Conservation (phyloP, 1,140 invertebrate species). For the Pentalonia nigronervosa region DNA sequence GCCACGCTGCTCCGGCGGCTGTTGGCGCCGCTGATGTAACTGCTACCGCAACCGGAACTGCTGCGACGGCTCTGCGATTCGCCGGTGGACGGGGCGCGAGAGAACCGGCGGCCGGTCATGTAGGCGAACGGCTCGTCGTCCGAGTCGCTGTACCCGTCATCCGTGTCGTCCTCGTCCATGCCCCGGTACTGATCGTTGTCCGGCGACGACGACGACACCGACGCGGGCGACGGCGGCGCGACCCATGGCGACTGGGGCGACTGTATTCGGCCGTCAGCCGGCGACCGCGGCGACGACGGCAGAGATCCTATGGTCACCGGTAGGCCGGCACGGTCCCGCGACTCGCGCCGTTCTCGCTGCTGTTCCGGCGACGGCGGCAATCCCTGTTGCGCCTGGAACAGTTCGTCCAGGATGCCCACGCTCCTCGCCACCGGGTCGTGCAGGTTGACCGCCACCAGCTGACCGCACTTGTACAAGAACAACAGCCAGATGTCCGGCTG, state of each 20-base stretch:
- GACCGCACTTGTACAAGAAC: conserved; percentile 65
- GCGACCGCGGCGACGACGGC: not conserved
- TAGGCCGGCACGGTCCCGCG: not conserved
- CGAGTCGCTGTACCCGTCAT: conserved; percentile 13
- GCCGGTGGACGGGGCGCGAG: not conserved
- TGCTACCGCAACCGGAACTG: not conserved
- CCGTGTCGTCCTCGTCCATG: conserved; percentile 52
- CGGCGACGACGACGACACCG: not conserved
- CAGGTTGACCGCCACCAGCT: conserved; percentile 63
- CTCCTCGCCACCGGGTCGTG: conserved; percentile 62
- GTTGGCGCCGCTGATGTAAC: not conserved
- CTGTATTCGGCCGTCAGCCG: not conserved
- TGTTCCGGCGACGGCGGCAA: conserved; percentile 59
- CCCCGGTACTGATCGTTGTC: conserved; percentile 47
- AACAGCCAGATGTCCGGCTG: conserved; percentile 65
- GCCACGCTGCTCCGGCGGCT: not conserved
- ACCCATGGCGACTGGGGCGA: not conserved
- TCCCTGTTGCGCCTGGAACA: conserved; percentile 62
- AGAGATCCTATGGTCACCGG: not conserved
- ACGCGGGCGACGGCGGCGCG: not conserved
- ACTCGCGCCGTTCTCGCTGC: not conserved
- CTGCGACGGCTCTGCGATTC: not conserved
- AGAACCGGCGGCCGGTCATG: not conserved
- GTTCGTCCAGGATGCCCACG: conserved; percentile 66
- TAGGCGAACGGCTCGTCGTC: not conserved